Evolutionary conservation across 2,113 vertebrate species (phyloP).

Genomic region (Pyrgilauda ruficollis): DNA sequence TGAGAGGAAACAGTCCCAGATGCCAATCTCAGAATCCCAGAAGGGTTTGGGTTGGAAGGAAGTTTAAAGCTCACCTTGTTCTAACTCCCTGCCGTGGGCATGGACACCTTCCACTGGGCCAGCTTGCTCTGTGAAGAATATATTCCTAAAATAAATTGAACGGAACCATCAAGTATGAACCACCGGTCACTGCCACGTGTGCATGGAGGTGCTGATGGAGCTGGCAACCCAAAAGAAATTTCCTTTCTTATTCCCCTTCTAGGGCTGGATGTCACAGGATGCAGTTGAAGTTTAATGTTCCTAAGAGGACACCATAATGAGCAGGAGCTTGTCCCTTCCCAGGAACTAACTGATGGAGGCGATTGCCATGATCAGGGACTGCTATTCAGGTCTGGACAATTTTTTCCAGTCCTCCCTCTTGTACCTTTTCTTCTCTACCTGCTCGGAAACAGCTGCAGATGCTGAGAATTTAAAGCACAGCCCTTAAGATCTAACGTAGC

Average conservation of each 20-base stretch:
- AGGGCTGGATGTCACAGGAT: not conserved
- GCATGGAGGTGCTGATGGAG: not conserved
- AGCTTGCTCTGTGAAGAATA: not conserved
- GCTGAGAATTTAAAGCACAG: not conserved
- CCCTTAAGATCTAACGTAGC: not conserved
- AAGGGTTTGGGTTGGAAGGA: not conserved
- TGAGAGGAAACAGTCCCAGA: not conserved
- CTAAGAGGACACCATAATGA: not conserved
- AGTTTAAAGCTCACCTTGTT: not conserved
- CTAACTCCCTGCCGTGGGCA: not conserved
- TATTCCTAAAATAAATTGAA: not conserved
- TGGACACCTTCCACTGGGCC: not conserved
- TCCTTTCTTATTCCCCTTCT: not conserved
- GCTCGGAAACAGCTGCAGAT: not conserved
- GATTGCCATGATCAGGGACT: not conserved
- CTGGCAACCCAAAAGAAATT: not conserved
- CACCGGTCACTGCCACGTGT: fast-evolving
- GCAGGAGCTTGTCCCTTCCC: not conserved
- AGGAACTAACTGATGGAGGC: not conserved
- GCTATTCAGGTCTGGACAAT: not conserved
- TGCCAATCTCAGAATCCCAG: not conserved
- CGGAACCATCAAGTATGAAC: not conserved
- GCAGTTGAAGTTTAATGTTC: not conserved
- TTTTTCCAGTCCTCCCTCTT: not conserved
- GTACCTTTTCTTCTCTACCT: not conserved